Conservation (phyloP, 1,140 invertebrate species). For the Drosophila serrata region DNA sequence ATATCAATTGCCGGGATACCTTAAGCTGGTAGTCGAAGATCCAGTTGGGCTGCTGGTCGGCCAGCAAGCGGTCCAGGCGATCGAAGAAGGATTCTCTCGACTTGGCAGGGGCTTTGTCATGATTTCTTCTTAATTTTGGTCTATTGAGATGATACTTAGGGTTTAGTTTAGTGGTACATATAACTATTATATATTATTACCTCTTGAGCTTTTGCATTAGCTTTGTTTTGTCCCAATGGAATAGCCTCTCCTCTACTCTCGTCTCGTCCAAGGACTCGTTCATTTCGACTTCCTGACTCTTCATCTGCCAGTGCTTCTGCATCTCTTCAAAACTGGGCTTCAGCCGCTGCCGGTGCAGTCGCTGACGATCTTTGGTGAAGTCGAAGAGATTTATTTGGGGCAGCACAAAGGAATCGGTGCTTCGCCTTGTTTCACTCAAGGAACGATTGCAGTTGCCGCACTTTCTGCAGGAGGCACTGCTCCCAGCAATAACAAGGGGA, state of each 20-base stretch:
- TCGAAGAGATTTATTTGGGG: slow-evolving; percentile 12
- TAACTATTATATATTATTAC: neutral
- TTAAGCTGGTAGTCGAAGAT: slow-evolving; percentile 57
- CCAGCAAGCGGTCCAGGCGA: slow-evolving; percentile 15
- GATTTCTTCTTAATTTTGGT: neutral
- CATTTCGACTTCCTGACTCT: slow-evolving; percentile 4
- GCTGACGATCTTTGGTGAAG: slow-evolving; percentile 16
- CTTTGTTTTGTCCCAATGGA: neutral
- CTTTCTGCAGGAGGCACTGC: slow-evolving; percentile 37
- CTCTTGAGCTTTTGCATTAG: slow-evolving; percentile 6
- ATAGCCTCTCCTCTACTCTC: neutral
- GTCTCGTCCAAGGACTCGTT: slow-evolving; percentile 11
- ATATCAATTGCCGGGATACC: slow-evolving; percentile 41
- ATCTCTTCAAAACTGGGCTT: slow-evolving; percentile 43
- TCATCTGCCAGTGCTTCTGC: slow-evolving; percentile 41
- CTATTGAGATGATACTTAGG: neutral
- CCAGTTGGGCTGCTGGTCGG: slow-evolving; percentile 44
- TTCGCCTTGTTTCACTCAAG: slow-evolving; percentile 16
- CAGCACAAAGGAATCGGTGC: slow-evolving; percentile 41
- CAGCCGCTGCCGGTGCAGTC: slow-evolving; percentile 24
- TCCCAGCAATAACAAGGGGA: slow-evolving; percentile 17
- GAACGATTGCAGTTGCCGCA: slow-evolving; percentile 56
- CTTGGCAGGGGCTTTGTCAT: neutral
- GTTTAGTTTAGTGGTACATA: neutral
- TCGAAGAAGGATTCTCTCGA: slow-evolving; percentile 17